Conservation (phyloP, 1,140 invertebrate genomes). For the Globodera rostochiensis region DNA sequence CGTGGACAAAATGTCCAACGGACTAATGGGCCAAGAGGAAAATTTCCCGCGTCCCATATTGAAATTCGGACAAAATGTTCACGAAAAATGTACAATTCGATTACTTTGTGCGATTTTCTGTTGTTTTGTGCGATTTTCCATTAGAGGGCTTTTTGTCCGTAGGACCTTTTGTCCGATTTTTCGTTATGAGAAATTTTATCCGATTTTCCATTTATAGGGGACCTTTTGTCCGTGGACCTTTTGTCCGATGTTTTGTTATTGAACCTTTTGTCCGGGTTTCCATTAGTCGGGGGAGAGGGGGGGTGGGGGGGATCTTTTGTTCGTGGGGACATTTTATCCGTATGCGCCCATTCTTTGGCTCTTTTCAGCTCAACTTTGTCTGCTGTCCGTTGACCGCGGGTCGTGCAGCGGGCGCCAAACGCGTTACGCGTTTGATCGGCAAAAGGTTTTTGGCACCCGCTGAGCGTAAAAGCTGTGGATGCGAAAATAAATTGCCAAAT, state of each 20-base stretch:
- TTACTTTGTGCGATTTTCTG: too few relatives aligned
- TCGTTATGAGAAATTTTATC: too few relatives aligned
- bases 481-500: neutral
- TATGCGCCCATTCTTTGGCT: conserved; percentile 38
- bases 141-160: too few relatives aligned
- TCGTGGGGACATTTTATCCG: conserved; percentile 10
- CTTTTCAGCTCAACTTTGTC: conserved; percentile 60
- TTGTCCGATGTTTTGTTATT: too few relatives aligned
- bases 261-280: neutral
- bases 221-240: too few relatives aligned
- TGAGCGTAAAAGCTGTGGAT: neutral
- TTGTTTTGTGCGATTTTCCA: too few relatives aligned
- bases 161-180: too few relatives aligned
- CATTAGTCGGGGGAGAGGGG: neutral
- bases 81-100: too few relatives aligned
- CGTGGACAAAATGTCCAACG: neutral
- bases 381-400: conserved; percentile 61
- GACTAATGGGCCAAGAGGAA: too few relatives aligned
- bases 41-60: too few relatives aligned
- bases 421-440: conserved; percentile 61
- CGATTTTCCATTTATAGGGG: too few relatives aligned
- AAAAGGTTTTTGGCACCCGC: conserved; percentile 42
- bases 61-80: too few relatives aligned
- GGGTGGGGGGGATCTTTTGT: neutral
- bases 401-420: conserved; percentile 61